phyloP scores from a whole-genome alignment of 37 sponge, comb jelly and placozoan species.

The Dysidea cf. avara region DNA sequence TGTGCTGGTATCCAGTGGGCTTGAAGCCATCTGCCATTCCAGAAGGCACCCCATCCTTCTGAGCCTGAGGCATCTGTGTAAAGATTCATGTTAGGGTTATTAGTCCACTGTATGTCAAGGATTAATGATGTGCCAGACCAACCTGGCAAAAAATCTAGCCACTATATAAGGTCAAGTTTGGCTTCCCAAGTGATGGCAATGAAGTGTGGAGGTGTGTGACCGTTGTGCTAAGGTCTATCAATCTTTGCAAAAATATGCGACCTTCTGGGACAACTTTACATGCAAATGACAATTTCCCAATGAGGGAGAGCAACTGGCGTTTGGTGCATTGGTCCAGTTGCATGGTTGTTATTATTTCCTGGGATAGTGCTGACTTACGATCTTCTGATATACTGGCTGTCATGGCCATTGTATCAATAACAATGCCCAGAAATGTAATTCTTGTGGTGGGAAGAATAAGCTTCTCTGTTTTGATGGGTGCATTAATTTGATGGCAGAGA shows the following conservation, averaged over 20 bases:
- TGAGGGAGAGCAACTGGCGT: conserved; percentile 15
- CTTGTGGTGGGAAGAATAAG: too few relatives aligned
- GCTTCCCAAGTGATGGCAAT: conserved; percentile 21
- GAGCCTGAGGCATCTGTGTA: conserved; percentile 44
- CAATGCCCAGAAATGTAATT: conserved; percentile 30
- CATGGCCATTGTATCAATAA: conserved; percentile 14
- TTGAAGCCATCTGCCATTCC: conserved; percentile 26
- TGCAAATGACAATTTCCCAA: conserved; percentile 17
- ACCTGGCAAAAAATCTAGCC: conserved; percentile 28
- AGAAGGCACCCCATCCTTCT: too few relatives aligned
- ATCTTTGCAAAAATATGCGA: conserved; percentile 6
- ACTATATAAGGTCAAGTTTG: conserved; percentile 45
- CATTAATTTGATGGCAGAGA: too few relatives aligned
- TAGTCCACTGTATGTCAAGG: conserved; percentile 5
- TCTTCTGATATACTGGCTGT: too few relatives aligned
- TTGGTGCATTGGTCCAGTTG: conserved; percentile 3
- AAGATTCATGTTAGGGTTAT: conserved; percentile 8
- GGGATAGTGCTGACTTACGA: too few relatives aligned
- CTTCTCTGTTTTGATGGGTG: too few relatives aligned
- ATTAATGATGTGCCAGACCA: conserved; percentile 35
- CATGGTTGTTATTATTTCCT: too few relatives aligned
- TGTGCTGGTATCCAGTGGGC: conserved; percentile 24
- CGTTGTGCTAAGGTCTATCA: conserved; percentile 19
- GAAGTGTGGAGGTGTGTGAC: conserved; percentile 14
- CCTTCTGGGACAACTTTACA: conserved; percentile 24